These are phyloP conservation scores for Drosophila albomicans DNA, from an alignment of 1,140 invertebrate species.

Conservation along the genomic window DNA sequence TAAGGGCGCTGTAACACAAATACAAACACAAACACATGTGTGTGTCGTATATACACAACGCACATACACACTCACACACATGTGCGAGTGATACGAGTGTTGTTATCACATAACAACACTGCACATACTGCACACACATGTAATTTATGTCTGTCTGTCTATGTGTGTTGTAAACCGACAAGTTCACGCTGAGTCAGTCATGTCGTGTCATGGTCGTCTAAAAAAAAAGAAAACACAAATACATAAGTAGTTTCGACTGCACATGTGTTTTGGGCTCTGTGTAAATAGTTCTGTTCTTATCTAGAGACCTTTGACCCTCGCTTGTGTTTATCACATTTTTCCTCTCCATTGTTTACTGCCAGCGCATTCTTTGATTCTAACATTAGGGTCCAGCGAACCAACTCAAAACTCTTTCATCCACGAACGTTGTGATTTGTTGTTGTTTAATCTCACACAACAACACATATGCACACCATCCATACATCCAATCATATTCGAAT, in stretches of 20 bases:
- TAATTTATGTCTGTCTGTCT: constrained; percentile 3
- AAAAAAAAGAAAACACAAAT: neutral
- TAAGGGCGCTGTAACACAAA: constrained; percentile 48
- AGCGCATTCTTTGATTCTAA: constrained; percentile 12
- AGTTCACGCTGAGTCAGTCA: constrained; percentile 16
- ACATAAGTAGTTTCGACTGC: neutral
- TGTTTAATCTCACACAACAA: constrained; percentile 26
- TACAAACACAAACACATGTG: constrained; percentile 6
- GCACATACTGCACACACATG: constrained; percentile 29
- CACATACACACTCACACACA: neutral
- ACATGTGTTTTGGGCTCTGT: constrained; percentile 8
- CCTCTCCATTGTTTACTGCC: constrained; percentile 19
- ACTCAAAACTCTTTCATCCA: constrained; percentile 24
- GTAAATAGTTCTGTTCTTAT: constrained; percentile 30
- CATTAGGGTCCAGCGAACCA: constrained; percentile 18
- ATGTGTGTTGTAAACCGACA: constrained; percentile 8
- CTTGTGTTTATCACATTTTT: constrained; percentile 42
- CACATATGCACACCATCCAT: neutral
- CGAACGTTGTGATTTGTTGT: constrained; percentile 20
- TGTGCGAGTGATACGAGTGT: constrained; percentile 18
- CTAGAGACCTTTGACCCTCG: constrained; percentile 33
- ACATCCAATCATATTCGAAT: neutral
- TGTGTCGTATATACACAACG: neutral
- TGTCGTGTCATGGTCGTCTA: neutral
- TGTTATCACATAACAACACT: constrained; percentile 34